Base-by-base conservation (phyloP, 2,888 invertebrate genomes). In the Phortica okadai region DNA sequence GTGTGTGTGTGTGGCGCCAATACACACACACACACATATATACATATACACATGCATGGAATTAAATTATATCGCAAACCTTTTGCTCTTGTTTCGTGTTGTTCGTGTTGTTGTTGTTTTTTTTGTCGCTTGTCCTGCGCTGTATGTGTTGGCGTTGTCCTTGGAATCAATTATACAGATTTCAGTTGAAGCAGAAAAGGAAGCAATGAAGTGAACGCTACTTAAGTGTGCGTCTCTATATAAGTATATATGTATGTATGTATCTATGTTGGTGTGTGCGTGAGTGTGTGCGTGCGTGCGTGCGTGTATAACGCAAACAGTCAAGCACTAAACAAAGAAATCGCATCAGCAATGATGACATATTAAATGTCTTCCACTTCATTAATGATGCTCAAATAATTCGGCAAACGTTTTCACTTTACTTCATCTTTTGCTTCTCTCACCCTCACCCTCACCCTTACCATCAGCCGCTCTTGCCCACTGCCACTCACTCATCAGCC, bases 81-180 rank as follows among this genome's bases (percentile, higher is more conserved):
- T 21, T 21, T 8, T 59, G 7, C 6, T 59, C 6, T 21, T 59
- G 10, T 21, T 59, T 21, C 6, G 21, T 10, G 25, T 21, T 59
- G 10, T 10, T 16, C 6, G 5, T 59, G 8, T 59, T 21, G 7
- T 59, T 59, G 7, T 21, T 59, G 14, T 59, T 16, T 5, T 16
- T 7, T 21, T 21, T 21, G 59, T 59, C 59, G 21, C 21, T 8
- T 59, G 16, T 21, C 59, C 21, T 59, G 59, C 16, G 16, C 10
- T 59, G 1, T 70, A 25, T 25, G n/a, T 25, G 16, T n/a, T 54
- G 33, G n/a, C 10, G 50, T 70, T 73, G 72, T 74, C 78, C 80
- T 79, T 79, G 79, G 82, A 85, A 77, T 86, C 85, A 84, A 87
- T 86, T 85, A 84, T 85, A 84, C 84, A 81, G 82, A 82, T 80